Conservation (phyloP, 92 coral and sea anemone species). For the Parazoanthus atlanticus region DNA sequence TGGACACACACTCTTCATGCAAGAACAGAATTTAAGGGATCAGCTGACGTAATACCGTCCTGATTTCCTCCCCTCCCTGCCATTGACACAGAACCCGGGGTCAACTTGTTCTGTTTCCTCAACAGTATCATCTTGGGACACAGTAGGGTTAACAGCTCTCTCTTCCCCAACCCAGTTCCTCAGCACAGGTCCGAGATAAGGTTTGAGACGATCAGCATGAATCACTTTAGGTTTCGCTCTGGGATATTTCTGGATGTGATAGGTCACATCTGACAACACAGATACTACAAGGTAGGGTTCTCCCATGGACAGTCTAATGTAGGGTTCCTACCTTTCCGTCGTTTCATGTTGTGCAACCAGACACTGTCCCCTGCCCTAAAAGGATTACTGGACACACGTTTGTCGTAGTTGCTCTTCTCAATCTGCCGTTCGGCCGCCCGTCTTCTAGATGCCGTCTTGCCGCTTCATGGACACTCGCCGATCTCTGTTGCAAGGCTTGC, state of each 20-base stretch:
- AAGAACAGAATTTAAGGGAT: neutral
- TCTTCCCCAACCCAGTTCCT: constrained; percentile 41
- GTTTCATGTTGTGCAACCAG: too few species aligned
- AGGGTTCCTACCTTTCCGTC: constrained; percentile 45
- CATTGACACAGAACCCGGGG: constrained; percentile 21
- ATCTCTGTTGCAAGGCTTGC: too few species aligned
- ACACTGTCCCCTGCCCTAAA: neutral
- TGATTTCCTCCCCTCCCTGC: neutral
- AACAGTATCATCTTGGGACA: neutral
- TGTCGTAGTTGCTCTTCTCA: constrained; percentile 28
- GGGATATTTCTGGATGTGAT: constrained; percentile 46
- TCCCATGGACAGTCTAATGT: constrained; percentile 61
- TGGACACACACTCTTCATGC: neutral
- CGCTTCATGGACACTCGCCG: too few species aligned
- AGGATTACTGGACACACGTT: constrained; percentile 34
- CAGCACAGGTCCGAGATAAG: constrained; percentile 48
- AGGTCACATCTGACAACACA: constrained; percentile 56
- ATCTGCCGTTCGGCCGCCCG: too few species aligned
- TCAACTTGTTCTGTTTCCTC: constrained; percentile 15
- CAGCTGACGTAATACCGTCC: constrained; percentile 8
- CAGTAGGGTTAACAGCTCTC: neutral
- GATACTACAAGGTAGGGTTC: constrained; percentile 55
- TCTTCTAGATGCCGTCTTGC: too few species aligned
- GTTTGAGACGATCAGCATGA: constrained; percentile 56
- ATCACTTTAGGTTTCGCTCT: constrained; percentile 47